These are phyloP conservation scores for Venusia cambrica DNA, from an alignment of 2,888 invertebrate species.

Conservation along the genomic window DNA sequence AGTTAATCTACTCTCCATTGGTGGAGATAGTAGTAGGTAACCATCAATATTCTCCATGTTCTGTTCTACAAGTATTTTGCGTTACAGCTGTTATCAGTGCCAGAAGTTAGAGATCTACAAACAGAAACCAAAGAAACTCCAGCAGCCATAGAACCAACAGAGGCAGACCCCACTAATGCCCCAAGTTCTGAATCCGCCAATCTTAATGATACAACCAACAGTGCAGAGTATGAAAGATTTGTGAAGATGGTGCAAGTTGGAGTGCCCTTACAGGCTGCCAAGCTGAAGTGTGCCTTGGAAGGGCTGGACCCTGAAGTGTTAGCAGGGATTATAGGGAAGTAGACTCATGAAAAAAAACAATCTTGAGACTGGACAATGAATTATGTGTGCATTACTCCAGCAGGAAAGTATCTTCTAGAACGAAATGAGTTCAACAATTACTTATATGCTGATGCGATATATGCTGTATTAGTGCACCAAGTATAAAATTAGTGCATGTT, in stretches of 20 bases:
- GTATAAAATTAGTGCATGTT: no score
- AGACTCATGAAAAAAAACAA: no score
- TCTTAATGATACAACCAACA: conserved; percentile 8
- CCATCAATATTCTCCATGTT: no score
- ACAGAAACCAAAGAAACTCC: conserved; percentile 17
- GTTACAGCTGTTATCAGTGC: conserved; percentile 76
- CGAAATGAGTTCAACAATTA: no score
- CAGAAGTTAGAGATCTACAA: conserved; percentile 54
- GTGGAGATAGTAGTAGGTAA: no score
- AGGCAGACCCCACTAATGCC: conserved; percentile 7
- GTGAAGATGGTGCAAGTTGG: conserved; percentile 95
- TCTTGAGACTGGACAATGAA: no score
- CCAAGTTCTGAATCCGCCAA: not conserved
- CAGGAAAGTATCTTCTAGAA: no score
- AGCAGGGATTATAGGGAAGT: conserved; percentile 12
- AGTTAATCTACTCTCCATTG: no score
- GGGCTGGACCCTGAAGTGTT: conserved; percentile 87
- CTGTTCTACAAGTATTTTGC: no score
- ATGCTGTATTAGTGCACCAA: no score
- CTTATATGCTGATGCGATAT: no score
- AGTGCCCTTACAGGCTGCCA: conserved; percentile 90
- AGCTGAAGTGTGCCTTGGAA: conserved; percentile 83
- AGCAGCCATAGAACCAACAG: conserved; percentile 5
- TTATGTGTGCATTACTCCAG: no score
- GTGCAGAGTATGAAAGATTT: conserved; percentile 85